phyloP scores from a whole-genome alignment of 2,113 vertebrate species.

The Nanorana parkeri region DNA sequence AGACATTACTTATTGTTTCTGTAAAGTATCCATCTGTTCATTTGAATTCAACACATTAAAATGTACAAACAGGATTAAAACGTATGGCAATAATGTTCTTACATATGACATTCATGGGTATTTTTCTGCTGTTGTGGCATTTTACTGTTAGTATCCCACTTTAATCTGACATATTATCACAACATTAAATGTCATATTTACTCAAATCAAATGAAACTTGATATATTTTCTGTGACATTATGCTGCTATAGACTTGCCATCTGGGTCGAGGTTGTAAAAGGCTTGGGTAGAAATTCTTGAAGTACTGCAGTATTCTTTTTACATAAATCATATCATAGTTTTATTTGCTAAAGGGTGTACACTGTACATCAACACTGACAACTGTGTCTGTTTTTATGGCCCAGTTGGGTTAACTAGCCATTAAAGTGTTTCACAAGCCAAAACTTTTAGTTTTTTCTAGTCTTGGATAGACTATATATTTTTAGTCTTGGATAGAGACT shows the following conservation, averaged over 20 bases:
- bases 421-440: too few species aligned
- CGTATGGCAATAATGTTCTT: background rate
- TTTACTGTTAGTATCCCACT: background rate
- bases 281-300: background rate
- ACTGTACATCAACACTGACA: too few species aligned
- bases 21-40: background rate
- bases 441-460: too few species aligned
- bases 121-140: background rate
- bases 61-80: background rate
- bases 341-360: too few species aligned
- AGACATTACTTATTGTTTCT: background rate
- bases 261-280: background rate
- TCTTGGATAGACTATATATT: too few species aligned
- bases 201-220: background rate
- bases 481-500: too few species aligned
- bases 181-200: constrained; percentile 16
- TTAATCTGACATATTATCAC: background rate
- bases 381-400: too few species aligned
- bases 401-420: too few species aligned
- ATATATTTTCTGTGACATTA: background rate
- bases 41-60: background rate
- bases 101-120: background rate
- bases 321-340: too few species aligned
- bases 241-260: background rate
- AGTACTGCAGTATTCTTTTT: too few species aligned